Evolutionary conservation across 2,113 vertebrate genomes (phyloP).

Genomic region (Eolophus roseicapilla): DNA sequence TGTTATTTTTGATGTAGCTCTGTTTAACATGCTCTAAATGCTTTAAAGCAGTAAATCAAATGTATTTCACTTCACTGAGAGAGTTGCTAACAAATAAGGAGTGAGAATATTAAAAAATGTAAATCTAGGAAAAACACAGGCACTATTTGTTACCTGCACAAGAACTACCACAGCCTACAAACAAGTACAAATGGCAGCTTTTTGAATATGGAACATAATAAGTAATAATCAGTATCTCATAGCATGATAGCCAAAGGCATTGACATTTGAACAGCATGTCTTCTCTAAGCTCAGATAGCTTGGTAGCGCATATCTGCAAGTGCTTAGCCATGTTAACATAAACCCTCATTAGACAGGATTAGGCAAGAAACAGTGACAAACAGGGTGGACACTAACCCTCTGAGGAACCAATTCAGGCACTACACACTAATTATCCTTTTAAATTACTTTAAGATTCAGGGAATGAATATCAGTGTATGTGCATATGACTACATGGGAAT

Average conservation of each 20-base stretch:
- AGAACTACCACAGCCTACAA: not conserved
- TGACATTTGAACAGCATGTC: constrained; percentile 82
- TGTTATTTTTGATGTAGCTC: not conserved
- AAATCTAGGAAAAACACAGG: not conserved
- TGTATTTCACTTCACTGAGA: not conserved
- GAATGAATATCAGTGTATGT: constrained; percentile 19
- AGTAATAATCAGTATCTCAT: constrained; percentile 78
- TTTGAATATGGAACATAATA: constrained; percentile 64
- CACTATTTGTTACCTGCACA: not conserved
- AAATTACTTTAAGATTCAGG: constrained; percentile 76
- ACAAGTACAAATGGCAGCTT: constrained; percentile 11
- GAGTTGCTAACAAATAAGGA: not conserved
- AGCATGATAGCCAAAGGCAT: constrained; percentile 82
- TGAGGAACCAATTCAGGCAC: constrained; percentile 78
- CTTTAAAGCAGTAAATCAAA: not conserved
- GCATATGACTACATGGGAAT: constrained; percentile 36
- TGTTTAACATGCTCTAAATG: not conserved
- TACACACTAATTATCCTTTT: constrained; percentile 82
- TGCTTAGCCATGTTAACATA: constrained; percentile 95
- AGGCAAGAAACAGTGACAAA: constrained; percentile 87
- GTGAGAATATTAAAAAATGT: not conserved
- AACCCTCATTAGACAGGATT: constrained; percentile 97
- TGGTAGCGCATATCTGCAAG: constrained; percentile 80
- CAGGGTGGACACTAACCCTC: constrained; percentile 89
- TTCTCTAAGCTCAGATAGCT: constrained; percentile 84